Base-by-base conservation (phyloP, 2,113 vertebrate species). In the Meles meles region DNA sequence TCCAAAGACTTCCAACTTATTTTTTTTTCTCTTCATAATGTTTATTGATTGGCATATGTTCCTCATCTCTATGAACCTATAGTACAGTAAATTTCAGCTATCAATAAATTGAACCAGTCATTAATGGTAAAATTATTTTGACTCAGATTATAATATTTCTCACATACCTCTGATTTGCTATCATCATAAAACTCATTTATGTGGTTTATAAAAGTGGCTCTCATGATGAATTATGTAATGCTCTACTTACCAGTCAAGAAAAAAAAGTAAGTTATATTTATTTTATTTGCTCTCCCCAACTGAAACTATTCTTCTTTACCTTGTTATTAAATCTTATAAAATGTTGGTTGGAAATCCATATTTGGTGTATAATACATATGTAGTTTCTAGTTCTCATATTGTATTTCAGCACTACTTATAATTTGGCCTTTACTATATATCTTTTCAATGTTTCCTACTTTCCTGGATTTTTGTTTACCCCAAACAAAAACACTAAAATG, bases 151-250 rank as follows among this genome's bases (percentile, higher is more conserved):
- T 79, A 90, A 90, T 97, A 96, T 90, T 95, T 97, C 79, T 97
- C 93, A 95, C 65, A 96, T 85, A 94, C 23, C 52, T 96, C 61
- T 97, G 93, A 94, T 95, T 87, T 98, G 87, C 80, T 94, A 88
- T 92, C 80, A 92, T 83, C 93, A 96, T 98, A 95, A 97, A 97
- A 96, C 81, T 94, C 87, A 98, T 97, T 97, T 96, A 98, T 97
- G 57, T 96, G 87, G 31, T 88, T 90, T 95, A 92, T 97, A 97
- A 98, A 98, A 97, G 49, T 91, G 74, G 23, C 29, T 97, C 18
- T 97, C 80, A 61, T 85, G 87, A 96, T 96, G 87, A 98, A 93
- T 96, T 96, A 96, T 96, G 90, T 91, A 94, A 87, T 92, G 18
- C 18, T 92, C 11, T 49, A 72, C 90, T 93, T 96, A 94, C 47